These are phyloP conservation scores for Crax fasciolata DNA, from an alignment of 2,797 vertebrate genomes.

Conservation along the genomic window DNA sequence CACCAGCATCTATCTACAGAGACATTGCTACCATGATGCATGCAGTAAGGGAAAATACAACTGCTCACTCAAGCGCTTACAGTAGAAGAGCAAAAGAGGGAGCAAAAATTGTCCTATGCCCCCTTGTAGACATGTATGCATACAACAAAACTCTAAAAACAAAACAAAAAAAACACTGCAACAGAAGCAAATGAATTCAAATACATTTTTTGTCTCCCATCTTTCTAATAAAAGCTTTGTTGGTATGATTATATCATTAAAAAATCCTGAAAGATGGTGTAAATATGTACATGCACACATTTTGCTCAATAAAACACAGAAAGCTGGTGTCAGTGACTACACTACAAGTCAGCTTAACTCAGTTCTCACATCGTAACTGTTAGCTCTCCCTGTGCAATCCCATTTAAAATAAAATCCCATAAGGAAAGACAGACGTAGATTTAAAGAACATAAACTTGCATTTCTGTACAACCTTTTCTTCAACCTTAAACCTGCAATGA, in stretches of 20 bases:
- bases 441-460: neutral
- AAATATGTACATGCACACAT: rapidly evolving
- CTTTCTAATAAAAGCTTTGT: neutral
- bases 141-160: neutral
- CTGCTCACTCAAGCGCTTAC: neutral
- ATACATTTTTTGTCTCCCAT: neutral
- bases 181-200: neutral
- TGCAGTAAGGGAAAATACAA: neutral
- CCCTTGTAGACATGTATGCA: neutral
- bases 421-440: neutral
- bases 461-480: neutral
- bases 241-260: neutral
- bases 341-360: neutral
- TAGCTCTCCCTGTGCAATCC: neutral
- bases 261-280: neutral
- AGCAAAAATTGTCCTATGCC: neutral
- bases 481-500: neutral
- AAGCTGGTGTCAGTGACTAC: neutral
- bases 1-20: neutral
- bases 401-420: neutral
- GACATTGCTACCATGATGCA: neutral
- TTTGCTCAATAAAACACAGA: neutral
- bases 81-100: neutral
- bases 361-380: neutral
- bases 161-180: neutral